Percentiles rank a stretch among this genome's conserved stretches.
Conservation (phyloP, 2,113 vertebrate genomes). For the Willisornis vidua region DNA sequence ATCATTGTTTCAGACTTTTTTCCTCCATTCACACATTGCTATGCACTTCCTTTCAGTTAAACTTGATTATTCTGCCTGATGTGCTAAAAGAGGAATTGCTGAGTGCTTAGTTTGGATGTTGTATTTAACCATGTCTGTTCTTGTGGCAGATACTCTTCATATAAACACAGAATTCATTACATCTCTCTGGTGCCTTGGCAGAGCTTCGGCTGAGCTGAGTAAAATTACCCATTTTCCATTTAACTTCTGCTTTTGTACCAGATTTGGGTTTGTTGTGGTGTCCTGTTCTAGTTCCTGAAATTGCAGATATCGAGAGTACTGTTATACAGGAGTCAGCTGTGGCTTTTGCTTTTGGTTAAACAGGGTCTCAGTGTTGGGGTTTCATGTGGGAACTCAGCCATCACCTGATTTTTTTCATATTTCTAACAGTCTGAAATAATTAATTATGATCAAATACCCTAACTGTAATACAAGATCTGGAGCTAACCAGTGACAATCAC, state of each 20-base stretch:
- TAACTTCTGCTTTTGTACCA: background rate
- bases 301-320: background rate
- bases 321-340: background rate
- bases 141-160: background rate
- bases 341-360: background rate
- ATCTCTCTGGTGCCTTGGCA: background rate
- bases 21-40: conserved; percentile 8
- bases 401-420: background rate
- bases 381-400: background rate
- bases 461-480: background rate
- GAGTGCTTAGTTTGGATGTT: conserved; percentile 13
- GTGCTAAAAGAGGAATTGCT: conserved; percentile 44
- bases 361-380: background rate
- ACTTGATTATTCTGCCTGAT: conserved; percentile 54
- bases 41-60: conserved; percentile 52
- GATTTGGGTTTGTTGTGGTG: background rate
- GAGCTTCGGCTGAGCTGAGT: background rate
- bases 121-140: conserved; percentile 27
- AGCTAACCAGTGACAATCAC: background rate
- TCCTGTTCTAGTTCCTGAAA: background rate
- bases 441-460: background rate
- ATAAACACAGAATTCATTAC: background rate
- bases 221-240: background rate
- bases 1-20: conserved; percentile 33
- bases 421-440: background rate